Evolutionary conservation across 35 echinoderm and acorn worm species (phyloP).

Genomic region (Diadema setosum): DNA sequence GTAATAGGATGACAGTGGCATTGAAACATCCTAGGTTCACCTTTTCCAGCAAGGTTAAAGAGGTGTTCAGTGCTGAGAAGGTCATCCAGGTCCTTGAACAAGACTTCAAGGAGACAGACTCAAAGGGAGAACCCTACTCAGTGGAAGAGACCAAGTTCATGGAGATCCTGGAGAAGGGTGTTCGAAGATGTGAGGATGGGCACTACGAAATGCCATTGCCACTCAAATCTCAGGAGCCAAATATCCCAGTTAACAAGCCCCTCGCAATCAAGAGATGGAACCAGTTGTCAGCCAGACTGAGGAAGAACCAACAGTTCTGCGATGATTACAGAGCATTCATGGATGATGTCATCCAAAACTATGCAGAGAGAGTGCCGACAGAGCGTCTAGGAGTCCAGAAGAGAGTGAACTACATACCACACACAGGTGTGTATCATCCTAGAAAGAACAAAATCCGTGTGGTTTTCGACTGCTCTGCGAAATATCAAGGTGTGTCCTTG

Average conservation of each 20-base stretch:
- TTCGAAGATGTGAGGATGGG: constrained; percentile 18
- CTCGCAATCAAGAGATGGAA: neutral
- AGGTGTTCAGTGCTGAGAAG: neutral
- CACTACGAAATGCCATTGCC: constrained; percentile 63
- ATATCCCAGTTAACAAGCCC: constrained; percentile 41
- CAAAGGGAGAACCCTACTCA: constrained; percentile 2
- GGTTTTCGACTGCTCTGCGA: constrained; percentile 55
- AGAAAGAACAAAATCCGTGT: constrained; percentile 45
- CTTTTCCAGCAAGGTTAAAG: neutral
- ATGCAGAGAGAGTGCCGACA: constrained; percentile 59
- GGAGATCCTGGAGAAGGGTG: constrained; percentile 16
- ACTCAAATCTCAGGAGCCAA: neutral
- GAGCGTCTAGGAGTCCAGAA: neutral
- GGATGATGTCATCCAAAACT: constrained; percentile 23
- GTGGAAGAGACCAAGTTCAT: constrained; percentile 50
- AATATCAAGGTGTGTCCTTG: neutral
- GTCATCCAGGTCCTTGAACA: neutral
- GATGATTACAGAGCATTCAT: constrained; percentile 38
- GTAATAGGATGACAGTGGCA: neutral
- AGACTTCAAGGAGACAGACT: neutral
- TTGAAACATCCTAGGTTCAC: neutral
- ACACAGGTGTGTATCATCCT: constrained; percentile 63
- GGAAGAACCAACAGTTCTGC: constrained; percentile 21
- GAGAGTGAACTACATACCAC: constrained; percentile 38
- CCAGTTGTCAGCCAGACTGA: constrained; percentile 29